Evolutionary conservation across 2,113 vertebrate species (phyloP).

Genomic region (Crotalus tigris): DNA sequence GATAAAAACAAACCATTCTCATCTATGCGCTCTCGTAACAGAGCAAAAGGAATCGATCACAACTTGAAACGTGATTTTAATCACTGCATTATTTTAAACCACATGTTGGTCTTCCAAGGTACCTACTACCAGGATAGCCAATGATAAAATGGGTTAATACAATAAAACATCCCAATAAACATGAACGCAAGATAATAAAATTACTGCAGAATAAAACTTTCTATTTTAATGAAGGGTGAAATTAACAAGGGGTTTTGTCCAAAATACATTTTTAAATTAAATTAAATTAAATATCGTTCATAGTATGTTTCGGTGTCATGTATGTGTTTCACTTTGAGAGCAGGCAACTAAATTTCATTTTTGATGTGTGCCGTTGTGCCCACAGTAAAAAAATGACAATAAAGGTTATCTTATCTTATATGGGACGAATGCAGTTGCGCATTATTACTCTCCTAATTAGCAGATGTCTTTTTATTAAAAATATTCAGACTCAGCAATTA

Average conservation of each 20-base stretch:
- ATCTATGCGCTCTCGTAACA: background rate
- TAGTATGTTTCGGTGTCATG: too few relatives aligned
- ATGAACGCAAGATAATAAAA: background rate
- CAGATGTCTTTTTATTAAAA: background rate
- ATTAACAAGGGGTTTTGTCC: background rate
- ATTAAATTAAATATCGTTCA: too few relatives aligned
- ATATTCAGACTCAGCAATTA: background rate
- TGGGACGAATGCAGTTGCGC: background rate
- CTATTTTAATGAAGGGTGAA: background rate
- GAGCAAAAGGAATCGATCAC: background rate
- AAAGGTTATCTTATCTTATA: too few relatives aligned
- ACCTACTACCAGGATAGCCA: background rate
- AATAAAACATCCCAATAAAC: background rate
- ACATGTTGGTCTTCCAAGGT: background rate
- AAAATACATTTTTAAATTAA: background rate
- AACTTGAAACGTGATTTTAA: background rate
- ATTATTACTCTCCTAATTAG: background rate
- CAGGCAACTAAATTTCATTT: too few relatives aligned
- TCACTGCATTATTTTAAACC: background rate
- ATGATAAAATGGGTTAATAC: background rate
- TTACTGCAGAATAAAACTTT: background rate
- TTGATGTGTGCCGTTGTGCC: too few relatives aligned
- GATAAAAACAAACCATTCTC: constrained; percentile 16
- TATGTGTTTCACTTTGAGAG: too few relatives aligned
- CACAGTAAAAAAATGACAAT: too few relatives aligned